A percentile compares a stretch with the other conserved stretches of the same genome.
Evolutionary conservation across 2,888 invertebrate genomes (phyloP).

Genomic region (Zaprionus obscuricornis): DNA sequence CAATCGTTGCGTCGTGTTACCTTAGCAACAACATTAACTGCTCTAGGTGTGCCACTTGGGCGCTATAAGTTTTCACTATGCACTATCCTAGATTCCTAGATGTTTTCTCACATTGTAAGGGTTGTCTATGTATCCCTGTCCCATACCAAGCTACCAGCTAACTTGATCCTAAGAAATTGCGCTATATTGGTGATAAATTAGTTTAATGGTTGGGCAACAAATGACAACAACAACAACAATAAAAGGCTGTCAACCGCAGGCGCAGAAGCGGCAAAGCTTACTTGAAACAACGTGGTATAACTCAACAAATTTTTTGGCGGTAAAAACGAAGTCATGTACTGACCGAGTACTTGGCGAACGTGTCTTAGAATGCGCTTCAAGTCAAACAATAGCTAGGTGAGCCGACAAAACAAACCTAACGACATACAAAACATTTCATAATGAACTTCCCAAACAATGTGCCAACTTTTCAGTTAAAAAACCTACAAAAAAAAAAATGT

Average conservation of each 20-base stretch:
- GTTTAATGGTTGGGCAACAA: conserved; percentile 64
- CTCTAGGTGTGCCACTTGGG: too few species aligned
- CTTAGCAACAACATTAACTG: conserved; percentile 20
- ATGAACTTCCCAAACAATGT: conserved; percentile 73
- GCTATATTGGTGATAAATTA: conserved; percentile 79
- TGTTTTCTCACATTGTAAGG: conserved; percentile 64
- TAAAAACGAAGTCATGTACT: conserved; percentile 41
- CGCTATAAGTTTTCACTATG: conserved; percentile 28
- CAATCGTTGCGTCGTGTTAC: conserved; percentile 25
- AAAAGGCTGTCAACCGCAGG: conserved; percentile 62
- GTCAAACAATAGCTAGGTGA: conserved; percentile 39
- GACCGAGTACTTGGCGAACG: conserved; percentile 33
- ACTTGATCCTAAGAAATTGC: conserved; percentile 40
- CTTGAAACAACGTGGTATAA: conserved; percentile 7
- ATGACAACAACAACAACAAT: conserved; percentile 5
- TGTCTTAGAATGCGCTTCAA: conserved; percentile 52
- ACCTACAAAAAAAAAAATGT: conserved; percentile 18
- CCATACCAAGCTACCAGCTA: conserved; percentile 3
- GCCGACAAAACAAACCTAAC: conserved; percentile 30
- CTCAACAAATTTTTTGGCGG: conserved; percentile 57
- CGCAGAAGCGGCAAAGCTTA: conserved; percentile 59
- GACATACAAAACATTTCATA: conserved; percentile 47
- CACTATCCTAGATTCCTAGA: conserved; percentile 21
- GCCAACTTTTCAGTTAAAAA: conserved; percentile 49
- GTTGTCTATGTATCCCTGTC: conserved; percentile 43